A percentile compares a stretch with the other conserved stretches of the same genome.
Evolutionary conservation across 1,140 invertebrate species (phyloP).

Genomic region (Sinella curviseta): DNA sequence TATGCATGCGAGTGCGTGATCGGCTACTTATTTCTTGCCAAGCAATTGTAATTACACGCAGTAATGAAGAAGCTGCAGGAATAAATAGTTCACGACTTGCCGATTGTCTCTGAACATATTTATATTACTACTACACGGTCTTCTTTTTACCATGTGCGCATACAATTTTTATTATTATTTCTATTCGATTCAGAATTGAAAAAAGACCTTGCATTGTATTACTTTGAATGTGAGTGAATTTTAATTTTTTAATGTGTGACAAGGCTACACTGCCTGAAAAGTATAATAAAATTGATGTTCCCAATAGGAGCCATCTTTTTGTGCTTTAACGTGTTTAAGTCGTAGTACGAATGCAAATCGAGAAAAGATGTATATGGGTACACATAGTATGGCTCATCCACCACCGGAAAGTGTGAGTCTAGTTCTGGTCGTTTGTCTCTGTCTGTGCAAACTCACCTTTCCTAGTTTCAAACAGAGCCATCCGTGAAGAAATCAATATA

Average conservation of each 20-base stretch:
- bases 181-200: neutral
- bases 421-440: too few relatives aligned
- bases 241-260: conserved; percentile 10
- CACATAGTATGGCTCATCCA: too few relatives aligned
- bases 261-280: neutral
- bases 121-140: neutral
- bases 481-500: conserved; percentile 3
- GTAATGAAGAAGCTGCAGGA: too few relatives aligned
- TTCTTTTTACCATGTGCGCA: too few relatives aligned
- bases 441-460: neutral
- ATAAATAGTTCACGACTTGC: conserved; percentile 18
- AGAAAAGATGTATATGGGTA: too few relatives aligned
- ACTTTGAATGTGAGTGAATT: neutral
- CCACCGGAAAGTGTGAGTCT: neutral
- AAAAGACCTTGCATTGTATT: neutral
- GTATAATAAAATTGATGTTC: conserved; percentile 3
- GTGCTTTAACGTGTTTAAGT: neutral
- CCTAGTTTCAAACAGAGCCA: neutral
- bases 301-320: neutral
- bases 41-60: too few relatives aligned
- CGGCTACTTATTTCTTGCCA: neutral
- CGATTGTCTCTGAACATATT: too few relatives aligned
- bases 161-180: neutral
- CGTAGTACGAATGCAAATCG: too few relatives aligned
- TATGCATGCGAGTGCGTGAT: conserved; percentile 22